Evolutionary conservation across 2,888 invertebrate species (phyloP).

Genomic region (Halictus quadricinctus): DNA sequence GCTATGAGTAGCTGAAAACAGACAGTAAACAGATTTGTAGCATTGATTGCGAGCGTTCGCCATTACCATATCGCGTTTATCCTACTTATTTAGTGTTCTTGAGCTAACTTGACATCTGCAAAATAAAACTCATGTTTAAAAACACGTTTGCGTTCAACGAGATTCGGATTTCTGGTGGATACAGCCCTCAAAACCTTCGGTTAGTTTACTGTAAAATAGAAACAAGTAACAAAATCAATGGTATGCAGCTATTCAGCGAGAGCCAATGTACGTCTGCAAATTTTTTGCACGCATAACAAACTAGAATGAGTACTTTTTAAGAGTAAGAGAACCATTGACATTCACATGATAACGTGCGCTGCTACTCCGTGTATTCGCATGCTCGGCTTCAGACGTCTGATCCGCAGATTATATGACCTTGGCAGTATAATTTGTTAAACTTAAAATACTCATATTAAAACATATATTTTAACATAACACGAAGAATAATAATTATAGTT

Average conservation of each 20-base stretch:
- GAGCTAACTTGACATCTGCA: slow-evolving; percentile 46
- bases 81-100: slow-evolving; percentile 13
- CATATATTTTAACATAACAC: slow-evolving; percentile 57
- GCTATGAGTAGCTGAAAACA: slow-evolving; percentile 56
- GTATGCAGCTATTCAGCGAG: slow-evolving; percentile 10
- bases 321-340: slow-evolving; percentile 34
- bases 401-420: slow-evolving; percentile 46
- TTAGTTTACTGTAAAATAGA: slow-evolving; percentile 40
- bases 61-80: slow-evolving; percentile 22
- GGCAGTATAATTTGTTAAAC: slow-evolving; percentile 47
- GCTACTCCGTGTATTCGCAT: slow-evolving; percentile 32
- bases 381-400: slow-evolving; percentile 36
- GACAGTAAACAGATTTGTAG: slow-evolving; percentile 38
- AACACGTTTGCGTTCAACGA: slow-evolving; percentile 13
- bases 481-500: slow-evolving; percentile 56
- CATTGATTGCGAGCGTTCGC: slow-evolving; percentile 3
- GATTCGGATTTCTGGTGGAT: not conserved
- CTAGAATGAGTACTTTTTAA: slow-evolving; percentile 28
- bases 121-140: slow-evolving; percentile 53
- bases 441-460: slow-evolving; percentile 61
- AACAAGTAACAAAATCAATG: slow-evolving; percentile 30
- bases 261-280: slow-evolving; percentile 38
- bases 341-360: slow-evolving; percentile 15
- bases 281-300: slow-evolving; percentile 11
- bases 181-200: not conserved